These are phyloP conservation scores for Blastobasis lacticolella DNA, from an alignment of 2,888 invertebrate species.

Conservation along the genomic window DNA sequence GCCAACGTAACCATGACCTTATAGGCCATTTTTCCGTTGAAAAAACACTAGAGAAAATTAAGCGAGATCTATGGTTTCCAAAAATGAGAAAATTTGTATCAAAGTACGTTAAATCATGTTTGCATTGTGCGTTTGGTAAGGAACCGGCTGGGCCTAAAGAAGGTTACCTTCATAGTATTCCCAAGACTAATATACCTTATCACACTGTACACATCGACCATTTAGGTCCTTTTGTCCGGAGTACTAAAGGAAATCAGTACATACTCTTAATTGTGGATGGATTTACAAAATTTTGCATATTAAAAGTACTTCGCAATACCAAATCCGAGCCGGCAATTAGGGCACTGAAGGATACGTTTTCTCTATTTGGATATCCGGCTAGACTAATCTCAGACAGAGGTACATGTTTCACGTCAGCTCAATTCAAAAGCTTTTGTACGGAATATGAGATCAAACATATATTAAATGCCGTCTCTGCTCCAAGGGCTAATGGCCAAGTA, in stretches of 20 bases:
- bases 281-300: too few species aligned
- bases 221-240: too few species aligned
- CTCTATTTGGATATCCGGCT: constrained; percentile 11
- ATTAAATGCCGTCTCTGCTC: constrained; percentile 3
- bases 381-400: constrained; percentile 9
- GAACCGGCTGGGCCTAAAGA: neutral
- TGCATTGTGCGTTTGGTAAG: neutral
- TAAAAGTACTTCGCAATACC: too few species aligned
- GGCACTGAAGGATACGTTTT: neutral
- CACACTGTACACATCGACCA: too few species aligned
- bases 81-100: neutral
- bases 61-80: neutral
- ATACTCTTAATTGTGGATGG: too few species aligned
- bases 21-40: constrained; percentile 1
- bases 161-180: too few species aligned
- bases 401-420: constrained; percentile 6
- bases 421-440: constrained; percentile 3
- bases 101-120: neutral
- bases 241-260: too few species aligned
- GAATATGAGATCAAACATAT: constrained; percentile 9
- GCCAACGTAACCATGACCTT: neutral
- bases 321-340: too few species aligned
- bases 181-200: too few species aligned
- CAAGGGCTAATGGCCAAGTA: neutral
- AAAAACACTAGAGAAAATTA: neutral